phyloP scores from a whole-genome alignment of 2,113 vertebrate species.

The Atractosteus spatula region DNA sequence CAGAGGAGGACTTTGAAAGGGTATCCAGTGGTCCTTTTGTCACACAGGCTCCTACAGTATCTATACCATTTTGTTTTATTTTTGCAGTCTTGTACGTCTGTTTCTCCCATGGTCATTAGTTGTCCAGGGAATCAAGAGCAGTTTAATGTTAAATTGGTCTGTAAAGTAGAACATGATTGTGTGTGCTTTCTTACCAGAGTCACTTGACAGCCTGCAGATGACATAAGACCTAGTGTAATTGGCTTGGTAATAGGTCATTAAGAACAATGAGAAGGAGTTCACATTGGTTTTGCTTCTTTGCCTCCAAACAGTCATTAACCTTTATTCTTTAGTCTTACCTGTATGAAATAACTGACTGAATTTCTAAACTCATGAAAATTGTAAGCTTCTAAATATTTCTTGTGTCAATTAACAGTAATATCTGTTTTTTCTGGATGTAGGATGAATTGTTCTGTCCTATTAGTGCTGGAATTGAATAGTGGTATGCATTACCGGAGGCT shows the following conservation, averaged over 20 bases:
- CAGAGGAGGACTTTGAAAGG: conserved; percentile 83
- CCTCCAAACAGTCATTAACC: background rate
- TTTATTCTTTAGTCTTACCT: background rate
- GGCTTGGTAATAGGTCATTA: conserved; percentile 12
- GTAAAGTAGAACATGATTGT: background rate
- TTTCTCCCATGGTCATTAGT: background rate
- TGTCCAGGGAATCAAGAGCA: background rate
- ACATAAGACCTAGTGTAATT: conserved; percentile 23
- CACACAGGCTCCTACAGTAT: background rate
- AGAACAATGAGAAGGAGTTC: conserved; percentile 12
- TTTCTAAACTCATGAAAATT: too few relatives aligned
- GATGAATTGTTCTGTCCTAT: too few relatives aligned
- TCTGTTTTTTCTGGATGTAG: too few relatives aligned
- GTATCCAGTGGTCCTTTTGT: conserved; percentile 50
- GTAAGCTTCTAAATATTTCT: background rate
- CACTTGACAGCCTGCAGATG: background rate
- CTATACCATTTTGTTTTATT: background rate
- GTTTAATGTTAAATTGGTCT: background rate
- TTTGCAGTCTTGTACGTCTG: background rate
- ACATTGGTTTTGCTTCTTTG: conserved; percentile 4
- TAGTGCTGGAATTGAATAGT: too few relatives aligned
- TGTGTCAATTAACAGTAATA: background rate
- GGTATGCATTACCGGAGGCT: background rate
- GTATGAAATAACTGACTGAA: too few relatives aligned
- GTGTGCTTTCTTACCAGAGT: background rate